Conservation (phyloP, 2,113 vertebrate species). For the Pristiophorus japonicus region DNA sequence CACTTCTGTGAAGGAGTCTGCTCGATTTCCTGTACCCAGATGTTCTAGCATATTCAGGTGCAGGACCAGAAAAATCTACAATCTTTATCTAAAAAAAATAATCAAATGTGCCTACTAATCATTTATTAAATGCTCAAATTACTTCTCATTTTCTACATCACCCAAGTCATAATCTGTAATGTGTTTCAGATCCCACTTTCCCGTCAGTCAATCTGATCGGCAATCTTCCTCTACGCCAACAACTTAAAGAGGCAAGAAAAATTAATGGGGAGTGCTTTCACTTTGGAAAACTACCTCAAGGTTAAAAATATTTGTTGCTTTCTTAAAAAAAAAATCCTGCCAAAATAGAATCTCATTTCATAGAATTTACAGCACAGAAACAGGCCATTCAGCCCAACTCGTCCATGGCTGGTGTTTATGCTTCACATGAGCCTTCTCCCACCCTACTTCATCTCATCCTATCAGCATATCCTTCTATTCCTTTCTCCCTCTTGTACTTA, state of each 20-base stretch:
- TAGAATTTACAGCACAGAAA: neutral
- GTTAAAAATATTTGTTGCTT: neutral
- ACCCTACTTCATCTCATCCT: neutral
- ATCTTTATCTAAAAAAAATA: neutral
- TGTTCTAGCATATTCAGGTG: too few species aligned
- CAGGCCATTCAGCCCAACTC: neutral
- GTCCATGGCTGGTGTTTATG: neutral
- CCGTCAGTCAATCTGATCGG: neutral
- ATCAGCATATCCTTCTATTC: neutral
- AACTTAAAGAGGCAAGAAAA: neutral
- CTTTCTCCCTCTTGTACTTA: neutral
- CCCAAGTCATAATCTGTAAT: neutral
- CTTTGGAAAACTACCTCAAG: too few species aligned
- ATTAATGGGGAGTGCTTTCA: neutral
- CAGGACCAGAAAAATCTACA: neutral
- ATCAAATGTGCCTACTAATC: neutral
- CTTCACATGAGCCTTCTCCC: neutral
- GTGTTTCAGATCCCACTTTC: neutral
- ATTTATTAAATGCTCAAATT: neutral
- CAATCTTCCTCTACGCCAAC: neutral
- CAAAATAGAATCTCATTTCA: neutral
- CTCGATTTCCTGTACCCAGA: neutral
- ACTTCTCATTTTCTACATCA: neutral
- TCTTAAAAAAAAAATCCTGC: neutral
- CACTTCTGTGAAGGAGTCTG: neutral